Evolutionary conservation across 1,140 invertebrate species (phyloP).

Genomic region (Contarinia nasturtii): DNA sequence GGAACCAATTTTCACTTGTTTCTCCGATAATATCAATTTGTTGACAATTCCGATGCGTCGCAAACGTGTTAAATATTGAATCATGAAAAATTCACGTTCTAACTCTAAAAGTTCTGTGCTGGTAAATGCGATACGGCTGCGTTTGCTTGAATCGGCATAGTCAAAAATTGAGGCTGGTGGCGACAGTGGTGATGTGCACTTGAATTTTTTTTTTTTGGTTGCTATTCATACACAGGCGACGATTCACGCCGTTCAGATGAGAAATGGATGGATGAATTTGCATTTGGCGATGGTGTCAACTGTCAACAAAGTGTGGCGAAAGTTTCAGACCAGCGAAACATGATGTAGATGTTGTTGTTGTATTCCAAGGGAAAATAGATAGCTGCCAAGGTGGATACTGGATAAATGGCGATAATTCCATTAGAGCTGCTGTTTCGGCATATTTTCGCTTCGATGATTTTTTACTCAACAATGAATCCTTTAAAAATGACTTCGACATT

Average conservation of each 20-base stretch:
- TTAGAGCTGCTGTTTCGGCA: conserved; percentile 20
- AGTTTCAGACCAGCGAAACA: too few species aligned
- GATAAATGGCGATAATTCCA: conserved; percentile 30
- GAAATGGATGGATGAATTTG: neutral
- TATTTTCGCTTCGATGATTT: conserved; percentile 29
- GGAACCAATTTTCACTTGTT: conserved; percentile 93
- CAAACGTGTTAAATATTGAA: conserved; percentile 77
- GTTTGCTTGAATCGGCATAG: conserved; percentile 41
- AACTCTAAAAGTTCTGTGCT: conserved; percentile 78
- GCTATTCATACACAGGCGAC: conserved; percentile 13
- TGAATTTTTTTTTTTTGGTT: conserved; percentile 16
- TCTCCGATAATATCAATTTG: conserved; percentile 69
- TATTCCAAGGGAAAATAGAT: conserved; percentile 35
- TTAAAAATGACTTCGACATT: conserved; percentile 56
- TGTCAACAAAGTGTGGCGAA: conserved; percentile 15
- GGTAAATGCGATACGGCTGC: conserved; percentile 82
- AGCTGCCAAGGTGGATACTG: conserved; percentile 39
- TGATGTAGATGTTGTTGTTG: conserved; percentile 34
- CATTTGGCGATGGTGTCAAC: neutral
- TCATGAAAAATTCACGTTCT: conserved; percentile 77
- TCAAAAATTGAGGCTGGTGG: conserved; percentile 28
- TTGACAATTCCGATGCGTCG: conserved; percentile 84
- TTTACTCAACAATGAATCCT: conserved; percentile 51
- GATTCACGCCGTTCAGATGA: neutral
- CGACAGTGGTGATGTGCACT: conserved; percentile 30